Evolutionary conservation across 1,140 invertebrate species (phyloP), one percentile per base, ranked within the genome.

Genomic region (Philotrypesis tridentata): DNA sequence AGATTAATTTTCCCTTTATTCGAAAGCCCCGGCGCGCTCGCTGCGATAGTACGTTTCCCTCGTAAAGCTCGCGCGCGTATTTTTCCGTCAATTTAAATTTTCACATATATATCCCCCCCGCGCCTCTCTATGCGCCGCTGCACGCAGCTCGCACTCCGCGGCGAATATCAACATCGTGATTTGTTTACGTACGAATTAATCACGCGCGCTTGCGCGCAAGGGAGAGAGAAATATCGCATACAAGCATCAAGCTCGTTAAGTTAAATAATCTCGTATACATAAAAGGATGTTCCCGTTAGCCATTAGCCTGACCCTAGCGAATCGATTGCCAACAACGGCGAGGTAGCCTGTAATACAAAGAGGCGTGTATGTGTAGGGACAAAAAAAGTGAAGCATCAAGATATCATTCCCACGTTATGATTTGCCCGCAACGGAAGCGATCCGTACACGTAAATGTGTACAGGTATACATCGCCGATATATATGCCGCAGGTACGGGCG

Each of bases 371-470:
- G 9, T 9, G 9, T 9, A 37, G 40, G 40, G 12, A 40, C 2
- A 43, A n/a, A n/a, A 48, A 55, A 55, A 55, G 48, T 55, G 21
- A 55, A 55, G 48, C 48, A 55, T 21, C 17, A n/a, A 55, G 48
- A 55, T 55, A 55, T 55, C 48, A 55, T 55, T 55, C 48, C 48
- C 48, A 55, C 48, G 48, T 55, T 55, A 55, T 55, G 48, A 55
- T 55, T 55, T 61, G 29, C 55, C 43, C 43, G 48, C n/a, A 31
- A 33, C 23, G 31, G 65, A 27, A 79, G 37, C 27, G 73, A 75
- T 74, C 55, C 72, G 68, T 55, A 55, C n/a, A n/a, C n/a, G n/a
- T n/a, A n/a, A n/a, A n/a, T n/a, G n/a, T n/a, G n/a, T n/a, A n/a
- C n/a, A n/a, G n/a, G n/a, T 55, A 21, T 21, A 55, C n/a, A 55